These are phyloP conservation scores for Chrysotoxum bicinctum DNA, from an alignment of 2,888 invertebrate genomes.

Conservation along the genomic window DNA sequence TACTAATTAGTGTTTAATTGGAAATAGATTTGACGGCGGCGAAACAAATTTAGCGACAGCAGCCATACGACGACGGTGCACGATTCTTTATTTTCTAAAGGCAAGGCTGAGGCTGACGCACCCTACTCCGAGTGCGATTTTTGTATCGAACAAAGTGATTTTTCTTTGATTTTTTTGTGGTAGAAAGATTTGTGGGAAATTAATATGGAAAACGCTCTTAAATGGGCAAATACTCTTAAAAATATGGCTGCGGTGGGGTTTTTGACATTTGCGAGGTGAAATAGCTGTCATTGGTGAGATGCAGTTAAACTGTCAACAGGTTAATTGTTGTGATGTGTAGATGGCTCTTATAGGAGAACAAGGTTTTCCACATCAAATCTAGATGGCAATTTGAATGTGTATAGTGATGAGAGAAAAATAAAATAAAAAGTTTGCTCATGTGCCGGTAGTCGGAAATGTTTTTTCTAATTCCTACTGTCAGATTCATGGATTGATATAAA, in stretches of 20 bases:
- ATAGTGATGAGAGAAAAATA: neutral
- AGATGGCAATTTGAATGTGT: neutral
- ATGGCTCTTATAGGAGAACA: neutral
- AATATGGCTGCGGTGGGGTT: constrained; percentile 23
- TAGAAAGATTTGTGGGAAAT: constrained; percentile 9
- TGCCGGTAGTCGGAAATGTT: no score
- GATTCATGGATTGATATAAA: no score
- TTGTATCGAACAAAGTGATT: constrained; percentile 63
- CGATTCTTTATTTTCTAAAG: constrained; percentile 56
- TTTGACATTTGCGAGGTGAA: constrained; percentile 51
- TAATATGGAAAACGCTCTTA: neutral
- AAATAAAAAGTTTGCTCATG: no score
- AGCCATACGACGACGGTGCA: constrained; percentile 15
- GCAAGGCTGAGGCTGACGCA: no score
- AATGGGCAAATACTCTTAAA: constrained; percentile 31
- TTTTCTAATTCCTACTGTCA: no score
- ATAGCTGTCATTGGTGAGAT: neutral
- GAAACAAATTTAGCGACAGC: constrained; percentile 28
- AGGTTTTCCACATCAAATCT: neutral
- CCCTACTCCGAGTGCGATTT: constrained; percentile 64
- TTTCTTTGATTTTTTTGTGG: constrained; percentile 26
- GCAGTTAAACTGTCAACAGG: neutral
- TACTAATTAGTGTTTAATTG: neutral
- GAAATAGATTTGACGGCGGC: constrained; percentile 24
- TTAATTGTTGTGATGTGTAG: neutral